These are phyloP conservation scores for Alouatta palliata DNA, from an alignment of 2,113 vertebrate species.

Conservation along the genomic window DNA sequence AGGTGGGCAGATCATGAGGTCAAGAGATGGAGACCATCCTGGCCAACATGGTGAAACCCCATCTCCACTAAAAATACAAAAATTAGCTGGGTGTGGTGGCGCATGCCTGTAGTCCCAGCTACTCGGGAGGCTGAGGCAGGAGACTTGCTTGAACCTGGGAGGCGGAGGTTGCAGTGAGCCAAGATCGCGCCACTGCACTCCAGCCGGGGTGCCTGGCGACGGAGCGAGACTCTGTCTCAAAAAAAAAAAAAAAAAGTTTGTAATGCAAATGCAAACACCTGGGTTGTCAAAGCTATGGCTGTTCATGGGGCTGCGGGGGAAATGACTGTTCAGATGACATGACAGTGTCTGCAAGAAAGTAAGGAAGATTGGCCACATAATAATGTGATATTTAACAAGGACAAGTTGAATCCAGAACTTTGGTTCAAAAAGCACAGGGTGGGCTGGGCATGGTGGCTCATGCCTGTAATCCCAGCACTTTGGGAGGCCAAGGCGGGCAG, in stretches of 20 bases:
- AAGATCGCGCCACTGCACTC: too few relatives aligned
- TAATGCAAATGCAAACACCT: not conserved
- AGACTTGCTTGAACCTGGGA: too few relatives aligned
- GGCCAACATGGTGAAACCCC: too few relatives aligned
- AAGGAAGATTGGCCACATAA: not conserved
- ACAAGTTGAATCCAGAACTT: not conserved
- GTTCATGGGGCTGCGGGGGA: not conserved
- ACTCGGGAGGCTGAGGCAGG: too few relatives aligned
- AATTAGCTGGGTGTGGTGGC: too few relatives aligned
- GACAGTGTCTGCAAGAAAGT: not conserved
- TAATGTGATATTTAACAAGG: not conserved
- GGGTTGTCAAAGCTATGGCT: not conserved
- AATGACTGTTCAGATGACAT: not conserved
- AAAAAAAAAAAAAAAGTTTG: not conserved
- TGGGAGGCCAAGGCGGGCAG: not conserved
- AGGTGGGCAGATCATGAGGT: too few relatives aligned
- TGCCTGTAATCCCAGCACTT: not conserved
- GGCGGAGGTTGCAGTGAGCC: too few relatives aligned
- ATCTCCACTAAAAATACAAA: too few relatives aligned
- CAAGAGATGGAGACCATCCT: too few relatives aligned
- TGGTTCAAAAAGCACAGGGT: not conserved
- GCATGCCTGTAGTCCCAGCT: too few relatives aligned
- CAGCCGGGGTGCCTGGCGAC: too few relatives aligned
- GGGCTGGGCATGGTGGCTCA: not conserved
- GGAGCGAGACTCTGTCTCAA: too few relatives aligned